phyloP scores from a whole-genome alignment of 1,140 invertebrate genomes.

The Hormaphis cornu region DNA sequence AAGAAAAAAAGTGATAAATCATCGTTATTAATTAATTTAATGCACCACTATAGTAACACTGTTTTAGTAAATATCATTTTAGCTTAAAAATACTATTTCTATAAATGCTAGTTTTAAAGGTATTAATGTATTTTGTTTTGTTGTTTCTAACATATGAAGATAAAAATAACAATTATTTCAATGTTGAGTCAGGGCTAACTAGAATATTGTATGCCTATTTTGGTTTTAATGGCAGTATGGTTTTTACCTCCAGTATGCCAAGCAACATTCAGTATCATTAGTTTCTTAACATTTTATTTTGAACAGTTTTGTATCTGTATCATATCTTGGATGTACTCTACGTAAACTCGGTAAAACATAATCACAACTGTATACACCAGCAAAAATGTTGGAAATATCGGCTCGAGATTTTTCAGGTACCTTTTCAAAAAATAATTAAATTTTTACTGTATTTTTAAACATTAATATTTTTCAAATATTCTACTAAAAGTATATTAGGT shows the following conservation, averaged over 20 bases:
- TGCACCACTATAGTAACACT: no score
- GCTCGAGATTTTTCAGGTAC: slow-evolving; percentile 7
- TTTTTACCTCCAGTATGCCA: not conserved
- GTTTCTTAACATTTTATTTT: not conserved
- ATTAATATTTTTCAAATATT: no score
- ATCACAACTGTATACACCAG: not conserved
- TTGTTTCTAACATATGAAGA: not conserved
- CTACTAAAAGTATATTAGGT: no score
- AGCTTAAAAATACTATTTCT: no score
- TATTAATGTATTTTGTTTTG: not conserved
- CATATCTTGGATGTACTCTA: not conserved
- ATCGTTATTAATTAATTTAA: no score
- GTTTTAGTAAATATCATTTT: no score
- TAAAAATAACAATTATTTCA: slow-evolving; percentile 5
- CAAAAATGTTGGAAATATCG: slow-evolving; percentile 14
- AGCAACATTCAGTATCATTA: not conserved
- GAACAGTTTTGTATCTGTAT: not conserved
- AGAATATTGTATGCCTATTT: slow-evolving; percentile 6
- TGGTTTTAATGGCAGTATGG: no score
- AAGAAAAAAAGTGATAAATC: no score
- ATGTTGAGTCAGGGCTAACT: slow-evolving; percentile 21
- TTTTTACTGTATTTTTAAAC: not conserved
- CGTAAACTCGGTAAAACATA: not conserved
- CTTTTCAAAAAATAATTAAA: not conserved
- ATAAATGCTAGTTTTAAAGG: no score